Conservation (phyloP, 2,888 invertebrate genomes). For the Eupithecia exiguata region DNA sequence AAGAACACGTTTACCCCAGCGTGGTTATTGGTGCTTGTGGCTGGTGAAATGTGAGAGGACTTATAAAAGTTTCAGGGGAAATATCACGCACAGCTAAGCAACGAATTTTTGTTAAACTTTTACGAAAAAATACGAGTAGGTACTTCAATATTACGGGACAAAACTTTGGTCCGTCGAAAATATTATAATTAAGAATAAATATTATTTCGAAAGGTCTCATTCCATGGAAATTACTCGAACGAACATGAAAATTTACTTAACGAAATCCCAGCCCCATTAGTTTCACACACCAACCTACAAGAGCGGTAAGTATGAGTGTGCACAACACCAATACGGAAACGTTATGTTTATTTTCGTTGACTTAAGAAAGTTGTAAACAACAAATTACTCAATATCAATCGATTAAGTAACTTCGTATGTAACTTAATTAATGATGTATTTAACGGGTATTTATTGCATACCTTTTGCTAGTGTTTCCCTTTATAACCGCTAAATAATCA, state of each 20-base stretch:
- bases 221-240: neutral
- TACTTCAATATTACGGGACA: neutral
- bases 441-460: no score
- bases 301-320: neutral
- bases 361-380: neutral
- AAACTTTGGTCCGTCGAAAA: neutral
- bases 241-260: constrained; percentile 16
- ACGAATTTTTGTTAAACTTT: neutral
- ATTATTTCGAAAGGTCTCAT: neutral
- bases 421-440: neutral
- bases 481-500: no score
- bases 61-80: neutral
- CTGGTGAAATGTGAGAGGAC: neutral
- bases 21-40: no score
- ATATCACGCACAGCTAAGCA: neutral
- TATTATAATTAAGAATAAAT: neutral
- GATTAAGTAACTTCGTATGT: neutral
- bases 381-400: neutral
- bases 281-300: constrained; percentile 43
- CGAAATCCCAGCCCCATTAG: constrained; percentile 16
- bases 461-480: no score
- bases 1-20: no score
- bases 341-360: neutral
- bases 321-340: neutral
- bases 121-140: neutral